Evolutionary conservation across 2,797 vertebrate genomes (phyloP).

Genomic region (Hypotaenidia okinawae): DNA sequence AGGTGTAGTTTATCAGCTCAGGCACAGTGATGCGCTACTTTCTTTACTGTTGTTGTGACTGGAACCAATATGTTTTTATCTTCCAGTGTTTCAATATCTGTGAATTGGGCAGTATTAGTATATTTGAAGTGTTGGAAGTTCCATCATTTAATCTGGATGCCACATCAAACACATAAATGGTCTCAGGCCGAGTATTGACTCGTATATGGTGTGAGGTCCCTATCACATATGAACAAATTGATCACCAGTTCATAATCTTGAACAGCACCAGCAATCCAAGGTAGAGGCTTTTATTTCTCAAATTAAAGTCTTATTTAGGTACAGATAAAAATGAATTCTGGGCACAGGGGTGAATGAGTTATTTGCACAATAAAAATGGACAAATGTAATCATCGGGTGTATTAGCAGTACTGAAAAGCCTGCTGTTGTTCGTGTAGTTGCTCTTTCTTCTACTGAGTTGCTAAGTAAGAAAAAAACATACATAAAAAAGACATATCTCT

Average conservation of each 20-base stretch:
- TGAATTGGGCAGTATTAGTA: neutral
- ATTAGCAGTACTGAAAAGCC: neutral
- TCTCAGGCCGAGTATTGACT: neutral
- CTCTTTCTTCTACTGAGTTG: neutral
- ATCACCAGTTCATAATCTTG: neutral
- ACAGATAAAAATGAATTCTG: neutral
- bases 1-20: neutral
- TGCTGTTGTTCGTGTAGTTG: neutral
- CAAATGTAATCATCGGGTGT: neutral
- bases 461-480: neutral
- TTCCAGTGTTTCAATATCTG: neutral
- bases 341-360: neutral
- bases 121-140: neutral
- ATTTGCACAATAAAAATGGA: neutral
- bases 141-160: neutral
- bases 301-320: neutral
- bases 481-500: neutral
- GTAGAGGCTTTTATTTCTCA: neutral
- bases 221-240: accelerated
- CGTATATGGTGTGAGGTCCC: neutral
- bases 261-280: neutral
- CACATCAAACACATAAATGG: neutral
- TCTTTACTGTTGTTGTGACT: neutral
- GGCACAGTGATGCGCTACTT: neutral
- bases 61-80: neutral